phyloP scores from a whole-genome alignment of 2,888 invertebrate species.

The Lycia hirtaria region DNA sequence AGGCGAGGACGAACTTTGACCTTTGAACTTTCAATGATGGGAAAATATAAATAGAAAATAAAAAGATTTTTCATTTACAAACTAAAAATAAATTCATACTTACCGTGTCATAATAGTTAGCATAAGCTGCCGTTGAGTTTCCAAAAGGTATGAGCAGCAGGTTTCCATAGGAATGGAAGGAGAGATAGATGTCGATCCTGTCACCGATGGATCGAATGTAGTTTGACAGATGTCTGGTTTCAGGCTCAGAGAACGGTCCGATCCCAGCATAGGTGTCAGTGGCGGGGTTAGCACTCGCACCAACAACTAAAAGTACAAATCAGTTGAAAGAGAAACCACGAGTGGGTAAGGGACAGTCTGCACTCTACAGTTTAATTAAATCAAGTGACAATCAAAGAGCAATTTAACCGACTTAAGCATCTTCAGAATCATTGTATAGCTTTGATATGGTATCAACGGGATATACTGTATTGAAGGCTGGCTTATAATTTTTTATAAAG shows the following conservation, averaged over 20 bases:
- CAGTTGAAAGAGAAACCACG: not conserved
- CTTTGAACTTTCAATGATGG: too few species aligned
- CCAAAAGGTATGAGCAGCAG: constrained; percentile 87
- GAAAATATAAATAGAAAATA: too few species aligned
- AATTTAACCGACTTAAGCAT: too few species aligned
- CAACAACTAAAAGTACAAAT: constrained; percentile 57
- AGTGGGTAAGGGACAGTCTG: too few species aligned
- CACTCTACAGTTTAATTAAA: too few species aligned
- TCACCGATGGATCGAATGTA: constrained; percentile 53
- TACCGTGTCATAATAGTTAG: constrained; percentile 62
- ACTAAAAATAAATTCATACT: constrained; percentile 33
- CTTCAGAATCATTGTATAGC: too few species aligned
- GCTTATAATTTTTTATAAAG: too few species aligned
- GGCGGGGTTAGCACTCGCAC: constrained; percentile 70
- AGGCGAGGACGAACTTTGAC: too few species aligned
- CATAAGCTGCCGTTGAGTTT: constrained; percentile 56
- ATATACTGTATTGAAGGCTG: too few species aligned
- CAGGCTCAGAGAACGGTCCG: constrained; percentile 84
- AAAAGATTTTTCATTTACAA: too few species aligned
- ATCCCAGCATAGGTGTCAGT: constrained; percentile 80
- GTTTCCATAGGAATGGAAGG: constrained; percentile 90
- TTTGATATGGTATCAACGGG: too few species aligned
- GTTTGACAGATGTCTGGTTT: constrained; percentile 66
- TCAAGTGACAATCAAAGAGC: too few species aligned
- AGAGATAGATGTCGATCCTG: constrained; percentile 74